A percentile compares a stretch with the other conserved stretches of the same genome.
Evolutionary conservation across 2,797 vertebrate species (phyloP).

Genomic region (Coracias cyanogaster): DNA sequence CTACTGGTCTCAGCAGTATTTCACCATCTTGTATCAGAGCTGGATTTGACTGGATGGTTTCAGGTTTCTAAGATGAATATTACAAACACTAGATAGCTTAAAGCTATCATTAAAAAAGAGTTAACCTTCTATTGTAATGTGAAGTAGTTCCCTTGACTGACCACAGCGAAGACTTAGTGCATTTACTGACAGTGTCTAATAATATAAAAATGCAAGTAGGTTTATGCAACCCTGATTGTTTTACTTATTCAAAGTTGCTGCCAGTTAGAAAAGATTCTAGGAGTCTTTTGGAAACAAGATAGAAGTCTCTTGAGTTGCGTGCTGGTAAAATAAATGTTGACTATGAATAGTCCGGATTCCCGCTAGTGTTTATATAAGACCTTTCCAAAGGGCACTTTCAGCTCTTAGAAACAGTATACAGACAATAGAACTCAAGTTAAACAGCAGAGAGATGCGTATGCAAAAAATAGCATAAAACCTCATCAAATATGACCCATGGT

Average conservation of each 20-base stretch:
- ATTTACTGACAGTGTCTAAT: slow-evolving; percentile 24
- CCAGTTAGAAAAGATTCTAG: slow-evolving; percentile 35
- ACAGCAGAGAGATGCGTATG: not conserved
- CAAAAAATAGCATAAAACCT: not conserved
- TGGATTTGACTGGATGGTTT: not conserved
- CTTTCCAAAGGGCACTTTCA: slow-evolving; percentile 40
- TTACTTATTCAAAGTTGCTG: slow-evolving; percentile 51
- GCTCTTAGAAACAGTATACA: slow-evolving; percentile 12
- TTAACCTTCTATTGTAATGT: not conserved
- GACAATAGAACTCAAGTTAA: slow-evolving; percentile 16
- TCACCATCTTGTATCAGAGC: not conserved
- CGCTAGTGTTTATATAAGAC: slow-evolving; percentile 45
- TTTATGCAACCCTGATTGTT: slow-evolving; percentile 6
- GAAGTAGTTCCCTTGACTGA: not conserved
- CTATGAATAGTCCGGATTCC: slow-evolving; percentile 72
- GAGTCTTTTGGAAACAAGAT: slow-evolving; percentile 46
- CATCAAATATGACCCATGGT: not conserved
- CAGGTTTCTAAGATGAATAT: not conserved
- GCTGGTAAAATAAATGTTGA: slow-evolving; percentile 65
- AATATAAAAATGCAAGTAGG: slow-evolving; percentile 44
- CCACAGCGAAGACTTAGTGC: not conserved
- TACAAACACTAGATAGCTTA: not conserved
- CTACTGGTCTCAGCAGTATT: not conserved
- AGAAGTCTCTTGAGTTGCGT: slow-evolving; percentile 57
- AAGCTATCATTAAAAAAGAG: not conserved